Evolutionary conservation across 2,888 invertebrate genomes (phyloP), one percentile per base, ranked within the genome.

Genomic region (Petrolisthes cinctipes): DNA sequence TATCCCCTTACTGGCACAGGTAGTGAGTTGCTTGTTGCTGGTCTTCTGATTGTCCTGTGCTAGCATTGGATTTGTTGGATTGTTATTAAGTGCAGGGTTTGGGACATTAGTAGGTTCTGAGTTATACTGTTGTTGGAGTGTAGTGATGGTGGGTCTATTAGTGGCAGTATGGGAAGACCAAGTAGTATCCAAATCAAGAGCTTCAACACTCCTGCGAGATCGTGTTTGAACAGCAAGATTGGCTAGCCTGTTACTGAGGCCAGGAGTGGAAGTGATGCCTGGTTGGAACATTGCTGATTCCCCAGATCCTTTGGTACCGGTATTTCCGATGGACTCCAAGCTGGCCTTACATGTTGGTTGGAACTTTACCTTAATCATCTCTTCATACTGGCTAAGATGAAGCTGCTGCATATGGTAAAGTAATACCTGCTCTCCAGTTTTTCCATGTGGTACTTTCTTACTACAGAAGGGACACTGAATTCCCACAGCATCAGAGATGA

Each of bases 381-480:
- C 71, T 75, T 89, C 84, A 71, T 78, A 90, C 20, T 88, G 78
- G 7, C 71, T 68, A 4, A 83, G 53, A 23, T 90, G 90, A 9
- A 89, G 71, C 82, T 90, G 90, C 14, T 86, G 83, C 79, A 90
- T 80, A 66, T 90, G 90, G 80, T 87, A 90, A n/a, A 90, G 75
- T 9, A 90, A 76, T n/a, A 89, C 89, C 71, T 90, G 88, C 83
- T 90, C 90, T 6, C 90, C 90, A 37, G 86, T 88, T 73, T 87
- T 88, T 17, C 88, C 83, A 37, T 84, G 80, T 56, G 89, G 88
- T 78, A 90, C 89, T 54, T 87, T 89, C 53, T 89, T 90, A 20
- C 61, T 73, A 68, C 90, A 90, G 66, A 90, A 90, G 23, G 89
- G 88, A 73, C 90, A 90, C 57, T 90, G 89, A 11, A 90, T 86